Base-by-base conservation (phyloP, 2,888 invertebrate species). In the Agonopterix arenella region DNA sequence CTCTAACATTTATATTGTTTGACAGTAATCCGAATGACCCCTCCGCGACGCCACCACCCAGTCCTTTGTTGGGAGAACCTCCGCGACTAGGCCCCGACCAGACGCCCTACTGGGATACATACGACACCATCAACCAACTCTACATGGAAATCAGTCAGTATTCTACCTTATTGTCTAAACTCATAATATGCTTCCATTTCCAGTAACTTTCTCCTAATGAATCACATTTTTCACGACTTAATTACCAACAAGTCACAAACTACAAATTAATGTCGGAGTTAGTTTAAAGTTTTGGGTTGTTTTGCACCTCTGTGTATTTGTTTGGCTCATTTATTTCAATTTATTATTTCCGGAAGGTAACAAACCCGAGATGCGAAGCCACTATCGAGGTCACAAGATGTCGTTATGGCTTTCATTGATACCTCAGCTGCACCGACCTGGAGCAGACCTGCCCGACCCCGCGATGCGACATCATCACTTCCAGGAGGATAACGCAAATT, bases 301-400 rank as follows among this genome's bases (percentile, higher is more conserved):
- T 28, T 55, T 58, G 13, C 55, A 57, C 11, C 43, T n/a, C 11
- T 11, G 43, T 43, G 43, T 53, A 65, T 67, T 62, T 56, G 60
- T 64, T 61, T 58, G 57, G 58, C 57, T 66, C 68, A 62, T 79
- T 70, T 65, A 61, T 76, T 76, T 75, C 68, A 76, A 73, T 73
- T 71, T 55, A 57, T 65, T 58, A 46, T 51, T 51, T 61, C 53
- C 43, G 52, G 57, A 54, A 94, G 94, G 93, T 70, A 90, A 84
- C 64, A 93, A 93, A 69, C 92, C 94, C 36, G 94, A 94, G 78
- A 93, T 96, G 85, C 93, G 94, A 60, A 95, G 96, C 70, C 98
- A 98, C 82, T 98, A 97, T 82, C 92, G 97, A 42, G 97, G 97
- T 44, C 97, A 97, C 90, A 96, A 97, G 84, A 93, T 97, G 91